These are phyloP conservation scores for Caenorhabditis panamensis DNA, from an alignment of 2,888 invertebrate genomes.

Conservation along the genomic window DNA sequence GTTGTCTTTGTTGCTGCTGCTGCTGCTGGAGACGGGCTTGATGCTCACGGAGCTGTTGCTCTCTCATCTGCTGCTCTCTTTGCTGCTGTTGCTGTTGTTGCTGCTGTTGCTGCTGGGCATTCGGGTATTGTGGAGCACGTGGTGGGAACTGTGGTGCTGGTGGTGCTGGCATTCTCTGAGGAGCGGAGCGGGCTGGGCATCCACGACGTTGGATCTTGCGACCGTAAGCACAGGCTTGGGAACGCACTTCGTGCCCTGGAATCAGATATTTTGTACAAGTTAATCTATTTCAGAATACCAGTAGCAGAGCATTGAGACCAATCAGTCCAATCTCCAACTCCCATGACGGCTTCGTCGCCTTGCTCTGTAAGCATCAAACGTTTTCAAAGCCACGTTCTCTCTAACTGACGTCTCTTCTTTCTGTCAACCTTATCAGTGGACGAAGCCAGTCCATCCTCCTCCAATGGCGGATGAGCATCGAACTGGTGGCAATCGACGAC, in stretches of 20 bases:
- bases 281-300: slow-evolving; percentile 31
- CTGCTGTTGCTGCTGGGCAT: slow-evolving; percentile 55
- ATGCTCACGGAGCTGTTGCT: slow-evolving; percentile 56
- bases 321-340: slow-evolving; percentile 73
- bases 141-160: slow-evolving; percentile 63
- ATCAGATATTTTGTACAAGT: slow-evolving; percentile 17
- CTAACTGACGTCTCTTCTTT: slow-evolving; percentile 73
- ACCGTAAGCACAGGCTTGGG: slow-evolving; percentile 76
- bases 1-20: slow-evolving; percentile 48
- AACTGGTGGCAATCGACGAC: slow-evolving; percentile 75
- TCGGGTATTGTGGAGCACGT: slow-evolving; percentile 44
- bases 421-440: slow-evolving; percentile 76
- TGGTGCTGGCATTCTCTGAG: slow-evolving; percentile 67
- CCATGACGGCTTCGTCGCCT: slow-evolving; percentile 56
- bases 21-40: slow-evolving; percentile 58
- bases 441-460: slow-evolving; percentile 75
- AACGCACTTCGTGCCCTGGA: slow-evolving; percentile 68
- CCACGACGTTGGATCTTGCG: slow-evolving; percentile 76
- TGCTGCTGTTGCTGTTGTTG: slow-evolving; percentile 49
- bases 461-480: slow-evolving; percentile 76
- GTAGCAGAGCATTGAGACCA: slow-evolving; percentile 68
- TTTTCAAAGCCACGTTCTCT: background rate
- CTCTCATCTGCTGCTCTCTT: slow-evolving; percentile 55
- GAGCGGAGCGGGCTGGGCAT: slow-evolving; percentile 74
- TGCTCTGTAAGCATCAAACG: slow-evolving; percentile 56